Evolutionary conservation across 2,113 vertebrate species (phyloP).

Genomic region (Tapirus terrestris): DNA sequence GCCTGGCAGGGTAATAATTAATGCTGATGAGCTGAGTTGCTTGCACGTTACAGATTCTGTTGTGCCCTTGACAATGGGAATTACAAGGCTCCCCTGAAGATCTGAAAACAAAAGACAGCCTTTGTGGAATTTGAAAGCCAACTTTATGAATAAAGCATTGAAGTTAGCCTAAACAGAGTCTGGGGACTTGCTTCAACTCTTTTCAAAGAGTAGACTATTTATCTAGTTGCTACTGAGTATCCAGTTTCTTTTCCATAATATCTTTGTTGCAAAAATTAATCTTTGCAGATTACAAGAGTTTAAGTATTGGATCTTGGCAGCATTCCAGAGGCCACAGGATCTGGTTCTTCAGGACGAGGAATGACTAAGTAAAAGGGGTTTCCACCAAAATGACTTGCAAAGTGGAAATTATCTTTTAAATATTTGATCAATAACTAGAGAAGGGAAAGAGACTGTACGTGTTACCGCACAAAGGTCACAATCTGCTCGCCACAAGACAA

Average conservation of each 20-base stretch:
- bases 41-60: conserved; percentile 66
- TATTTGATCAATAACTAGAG: neutral
- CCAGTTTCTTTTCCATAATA: neutral
- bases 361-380: neutral
- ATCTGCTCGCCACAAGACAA: too few species aligned
- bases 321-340: neutral
- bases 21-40: conserved; percentile 58
- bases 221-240: neutral
- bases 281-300: neutral
- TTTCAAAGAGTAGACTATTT: neutral
- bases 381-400: neutral
- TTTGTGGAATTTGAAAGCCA: conserved; percentile 53
- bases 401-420: neutral
- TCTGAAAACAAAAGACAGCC: conserved; percentile 51
- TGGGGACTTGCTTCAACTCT: neutral
- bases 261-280: neutral
- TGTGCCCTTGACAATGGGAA: conserved; percentile 66
- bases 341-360: neutral
- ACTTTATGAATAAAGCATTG: conserved; percentile 60
- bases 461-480: too few species aligned
- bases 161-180: conserved; percentile 28
- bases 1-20: conserved; percentile 62
- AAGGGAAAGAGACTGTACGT: neutral
- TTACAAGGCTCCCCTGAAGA: conserved; percentile 62
- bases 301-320: neutral